Conservation (phyloP, 2,113 vertebrate species). For the Pangasianodon hypophthalmus region DNA sequence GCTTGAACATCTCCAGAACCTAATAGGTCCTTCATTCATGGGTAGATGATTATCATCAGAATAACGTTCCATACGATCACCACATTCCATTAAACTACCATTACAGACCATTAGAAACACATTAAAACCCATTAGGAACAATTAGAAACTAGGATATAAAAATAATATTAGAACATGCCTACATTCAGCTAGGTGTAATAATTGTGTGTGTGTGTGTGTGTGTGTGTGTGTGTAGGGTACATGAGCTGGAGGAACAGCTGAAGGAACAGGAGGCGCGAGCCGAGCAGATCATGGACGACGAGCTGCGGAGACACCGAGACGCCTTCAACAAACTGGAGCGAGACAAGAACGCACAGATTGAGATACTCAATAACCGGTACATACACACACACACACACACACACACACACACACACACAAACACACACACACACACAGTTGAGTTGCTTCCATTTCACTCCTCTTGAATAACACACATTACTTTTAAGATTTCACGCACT, state of each 20-base stretch:
- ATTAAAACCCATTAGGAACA: not conserved
- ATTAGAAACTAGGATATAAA: not conserved
- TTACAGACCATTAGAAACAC: not conserved
- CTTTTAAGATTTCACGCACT: not conserved
- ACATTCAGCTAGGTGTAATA: not conserved
- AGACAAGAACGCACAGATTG: constrained; percentile 87
- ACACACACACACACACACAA: not conserved
- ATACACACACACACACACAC: constrained; percentile 29
- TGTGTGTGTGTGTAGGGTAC: constrained; percentile 75
- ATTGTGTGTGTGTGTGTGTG: constrained; percentile 11
- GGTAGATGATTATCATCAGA: not conserved
- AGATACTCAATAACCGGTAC: constrained; percentile 87
- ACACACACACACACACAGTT: not conserved
- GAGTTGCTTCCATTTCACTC: not conserved
- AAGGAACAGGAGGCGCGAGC: constrained; percentile 92
- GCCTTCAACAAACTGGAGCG: constrained; percentile 85
- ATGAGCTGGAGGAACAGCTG: constrained; percentile 93
- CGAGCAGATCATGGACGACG: constrained; percentile 82
- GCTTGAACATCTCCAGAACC: not conserved
- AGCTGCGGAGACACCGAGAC: constrained; percentile 84
- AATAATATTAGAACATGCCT: not conserved
- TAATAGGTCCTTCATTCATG: not conserved
- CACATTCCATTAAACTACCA: not conserved
- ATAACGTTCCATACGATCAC: not conserved
- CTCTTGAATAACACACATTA: not conserved